A percentile compares a stretch with the other conserved stretches of the same genome.
These are phyloP conservation scores for Cephus runcator DNA, from an alignment of 2,888 invertebrate species.

Conservation along the genomic window DNA sequence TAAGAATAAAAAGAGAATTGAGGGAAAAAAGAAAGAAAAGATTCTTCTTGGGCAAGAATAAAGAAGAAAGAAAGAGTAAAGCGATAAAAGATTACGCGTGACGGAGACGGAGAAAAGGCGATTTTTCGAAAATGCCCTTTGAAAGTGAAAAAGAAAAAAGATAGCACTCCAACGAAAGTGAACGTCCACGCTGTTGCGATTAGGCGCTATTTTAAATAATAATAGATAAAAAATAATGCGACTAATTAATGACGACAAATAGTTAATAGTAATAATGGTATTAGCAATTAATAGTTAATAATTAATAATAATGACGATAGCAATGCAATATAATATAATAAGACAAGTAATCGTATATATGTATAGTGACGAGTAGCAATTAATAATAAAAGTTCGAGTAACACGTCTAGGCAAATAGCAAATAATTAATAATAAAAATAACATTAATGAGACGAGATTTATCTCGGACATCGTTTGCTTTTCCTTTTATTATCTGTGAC, in stretches of 20 bases:
- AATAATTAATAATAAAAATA: background rate
- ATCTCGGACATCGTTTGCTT: background rate
- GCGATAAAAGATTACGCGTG: background rate
- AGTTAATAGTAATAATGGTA: conserved; percentile 26
- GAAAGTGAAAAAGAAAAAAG: background rate
- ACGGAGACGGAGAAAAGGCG: background rate
- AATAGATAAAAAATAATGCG: conserved; percentile 14
- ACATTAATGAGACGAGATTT: background rate
- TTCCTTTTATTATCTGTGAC: background rate
- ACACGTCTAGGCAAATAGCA: background rate
- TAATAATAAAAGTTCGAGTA: conserved; percentile 4
- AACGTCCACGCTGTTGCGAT: background rate
- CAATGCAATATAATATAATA: conserved; percentile 33
- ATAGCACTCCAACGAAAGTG: background rate
- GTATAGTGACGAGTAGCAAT: conserved; percentile 7
- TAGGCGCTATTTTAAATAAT: background rate
- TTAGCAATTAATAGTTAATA: conserved; percentile 31
- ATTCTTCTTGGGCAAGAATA: background rate
- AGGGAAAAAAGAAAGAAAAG: conserved; percentile 7
- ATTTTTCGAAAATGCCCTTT: background rate
- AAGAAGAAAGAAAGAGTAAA: background rate
- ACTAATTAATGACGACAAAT: conserved; percentile 33
- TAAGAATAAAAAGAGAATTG: conserved; percentile 4
- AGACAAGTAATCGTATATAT: conserved; percentile 4
- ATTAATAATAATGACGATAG: conserved; percentile 35